Evolutionary conservation across 1,140 invertebrate genomes (phyloP).

Genomic region (Physella acuta): DNA sequence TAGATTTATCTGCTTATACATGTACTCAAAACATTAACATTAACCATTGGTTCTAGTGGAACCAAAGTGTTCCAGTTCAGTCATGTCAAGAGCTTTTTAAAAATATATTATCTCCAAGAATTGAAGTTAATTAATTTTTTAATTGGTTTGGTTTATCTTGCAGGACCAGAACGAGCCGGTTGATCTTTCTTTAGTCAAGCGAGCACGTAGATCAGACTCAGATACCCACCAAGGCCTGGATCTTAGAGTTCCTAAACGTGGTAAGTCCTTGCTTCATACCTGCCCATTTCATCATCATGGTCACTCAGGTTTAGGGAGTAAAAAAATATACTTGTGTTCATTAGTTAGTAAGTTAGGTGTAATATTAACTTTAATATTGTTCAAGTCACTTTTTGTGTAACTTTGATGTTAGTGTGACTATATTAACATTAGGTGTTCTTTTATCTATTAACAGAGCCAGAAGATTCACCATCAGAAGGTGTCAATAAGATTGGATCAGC

Average conservation of each 20-base stretch:
- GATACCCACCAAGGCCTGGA: constrained; percentile 14
- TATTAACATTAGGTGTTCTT: neutral
- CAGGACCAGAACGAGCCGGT: constrained; percentile 19
- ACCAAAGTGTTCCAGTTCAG: no score
- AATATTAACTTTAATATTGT: neutral
- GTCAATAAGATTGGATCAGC: constrained; percentile 59
- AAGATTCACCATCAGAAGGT: constrained; percentile 43
- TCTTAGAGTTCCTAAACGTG: constrained; percentile 1
- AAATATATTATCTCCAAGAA: no score
- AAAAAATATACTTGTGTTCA: neutral
- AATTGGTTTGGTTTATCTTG: no score
- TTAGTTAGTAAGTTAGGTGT: neutral
- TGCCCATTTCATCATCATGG: no score
- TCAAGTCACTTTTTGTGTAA: neutral
- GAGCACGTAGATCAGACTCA: neutral
- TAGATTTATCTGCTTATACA: no score
- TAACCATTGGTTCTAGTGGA: no score
- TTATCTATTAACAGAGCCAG: constrained; percentile 34
- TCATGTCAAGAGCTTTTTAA: no score
- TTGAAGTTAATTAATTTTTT: no score
- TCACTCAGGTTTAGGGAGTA: neutral
- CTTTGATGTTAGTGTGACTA: neutral
- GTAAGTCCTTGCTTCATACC: neutral
- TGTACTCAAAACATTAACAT: no score
- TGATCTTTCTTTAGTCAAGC: constrained; percentile 9